Evolutionary conservation across 92 coral and sea anemone species (phyloP).

Genomic region (Phenganax subtilis): DNA sequence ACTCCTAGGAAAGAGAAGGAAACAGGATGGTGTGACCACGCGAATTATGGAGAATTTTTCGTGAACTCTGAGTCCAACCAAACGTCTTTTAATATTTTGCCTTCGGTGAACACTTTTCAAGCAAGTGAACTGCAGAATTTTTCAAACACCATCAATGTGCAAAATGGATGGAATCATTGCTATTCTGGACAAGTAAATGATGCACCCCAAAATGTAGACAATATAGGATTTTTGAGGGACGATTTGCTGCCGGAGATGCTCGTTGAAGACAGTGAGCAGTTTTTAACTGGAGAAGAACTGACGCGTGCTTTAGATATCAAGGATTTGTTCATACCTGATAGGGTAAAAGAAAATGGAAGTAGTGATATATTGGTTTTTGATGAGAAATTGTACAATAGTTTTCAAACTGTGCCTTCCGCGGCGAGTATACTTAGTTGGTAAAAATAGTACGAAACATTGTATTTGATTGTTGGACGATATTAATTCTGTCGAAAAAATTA

Average conservation of each 20-base stretch:
- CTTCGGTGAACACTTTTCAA: neutral
- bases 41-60: neutral
- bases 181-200: neutral
- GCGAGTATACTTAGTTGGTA: conserved; percentile 25
- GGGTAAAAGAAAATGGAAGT: neutral
- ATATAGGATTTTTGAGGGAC: neutral
- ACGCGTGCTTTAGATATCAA: conserved; percentile 33
- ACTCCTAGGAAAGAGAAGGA: neutral
- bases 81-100: neutral
- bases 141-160: neutral
- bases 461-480: too few species aligned
- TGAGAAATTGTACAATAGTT: neutral
- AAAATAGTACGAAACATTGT: neutral
- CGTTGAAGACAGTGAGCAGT: conserved; percentile 5
- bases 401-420: conserved; percentile 31
- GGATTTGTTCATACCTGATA: conserved; percentile 30
- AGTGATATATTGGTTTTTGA: neutral
- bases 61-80: neutral
- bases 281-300: conserved; percentile 36
- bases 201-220: neutral
- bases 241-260: conserved; percentile 15
- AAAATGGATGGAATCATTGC: neutral
- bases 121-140: neutral
- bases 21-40: neutral
- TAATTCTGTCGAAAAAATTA: neutral